Conservation (phyloP, 2,113 vertebrate genomes). For the Stercorarius parasiticus region DNA sequence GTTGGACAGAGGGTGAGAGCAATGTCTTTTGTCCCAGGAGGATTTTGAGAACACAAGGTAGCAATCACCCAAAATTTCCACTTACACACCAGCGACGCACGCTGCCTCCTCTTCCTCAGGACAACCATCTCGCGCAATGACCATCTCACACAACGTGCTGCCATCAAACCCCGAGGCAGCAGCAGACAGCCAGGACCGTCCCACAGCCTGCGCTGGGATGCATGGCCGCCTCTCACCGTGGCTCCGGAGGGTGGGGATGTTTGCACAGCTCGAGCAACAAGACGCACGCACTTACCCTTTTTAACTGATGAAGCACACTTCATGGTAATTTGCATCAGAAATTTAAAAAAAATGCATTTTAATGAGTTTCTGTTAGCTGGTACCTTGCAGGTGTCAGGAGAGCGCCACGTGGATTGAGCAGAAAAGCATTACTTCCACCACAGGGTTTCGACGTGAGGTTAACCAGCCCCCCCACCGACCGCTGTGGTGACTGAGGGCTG, state of each 20-base stretch:
- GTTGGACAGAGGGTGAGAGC: accelerated
- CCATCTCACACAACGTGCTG: accelerated
- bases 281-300: background rate
- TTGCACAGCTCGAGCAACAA: background rate
- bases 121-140: accelerated
- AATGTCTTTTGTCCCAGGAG: accelerated
- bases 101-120: background rate
- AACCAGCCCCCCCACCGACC: background rate
- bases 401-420: background rate
- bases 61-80: background rate
- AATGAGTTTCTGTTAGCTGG: background rate
- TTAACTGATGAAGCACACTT: background rate
- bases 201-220: background rate
- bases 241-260: background rate
- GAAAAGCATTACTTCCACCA: background rate
- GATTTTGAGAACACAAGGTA: background rate
- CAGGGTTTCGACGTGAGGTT: background rate
- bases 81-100: accelerated
- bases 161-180: background rate
- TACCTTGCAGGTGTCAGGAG: slow-evolving; percentile 1
- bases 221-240: accelerated
- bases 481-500: background rate
- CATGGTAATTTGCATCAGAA: background rate
- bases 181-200: background rate
- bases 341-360: background rate